Conservation (phyloP, 92 coral and sea anemone species). For the Porites rus region DNA sequence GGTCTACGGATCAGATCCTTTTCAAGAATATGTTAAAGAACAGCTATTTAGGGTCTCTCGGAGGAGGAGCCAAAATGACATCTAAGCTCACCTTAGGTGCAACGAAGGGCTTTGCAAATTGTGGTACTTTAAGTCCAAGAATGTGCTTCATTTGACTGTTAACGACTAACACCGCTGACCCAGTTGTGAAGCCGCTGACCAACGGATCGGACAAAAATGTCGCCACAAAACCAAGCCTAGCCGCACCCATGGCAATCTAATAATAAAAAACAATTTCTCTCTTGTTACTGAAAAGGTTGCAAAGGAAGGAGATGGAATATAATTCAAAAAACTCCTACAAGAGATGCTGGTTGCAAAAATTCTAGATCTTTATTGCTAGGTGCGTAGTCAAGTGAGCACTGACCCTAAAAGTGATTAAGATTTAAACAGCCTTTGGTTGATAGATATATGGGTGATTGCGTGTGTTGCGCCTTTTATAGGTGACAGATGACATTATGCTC, state of each 20-base stretch:
- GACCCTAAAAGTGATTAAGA: no score
- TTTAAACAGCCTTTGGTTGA: no score
- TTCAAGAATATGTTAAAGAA: background rate
- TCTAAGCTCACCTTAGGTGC: constrained; percentile 71
- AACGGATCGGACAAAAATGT: constrained; percentile 87
- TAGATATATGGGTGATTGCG: no score
- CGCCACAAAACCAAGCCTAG: constrained; percentile 85
- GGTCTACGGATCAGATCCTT: background rate
- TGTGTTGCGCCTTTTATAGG: no score
- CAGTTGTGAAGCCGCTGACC: constrained; percentile 98
- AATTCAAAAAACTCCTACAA: no score
- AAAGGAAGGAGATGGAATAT: background rate
- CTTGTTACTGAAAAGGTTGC: background rate
- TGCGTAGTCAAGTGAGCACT: no score
- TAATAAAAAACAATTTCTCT: background rate
- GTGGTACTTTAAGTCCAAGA: constrained; percentile 80
- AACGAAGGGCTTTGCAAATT: constrained; percentile 65
- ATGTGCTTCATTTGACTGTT: constrained; percentile 86
- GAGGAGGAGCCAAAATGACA: background rate
- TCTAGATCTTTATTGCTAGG: no score
- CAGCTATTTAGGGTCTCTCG: background rate
- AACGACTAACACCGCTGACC: constrained; percentile 86
- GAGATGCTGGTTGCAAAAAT: no score
- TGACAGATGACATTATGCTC: no score
- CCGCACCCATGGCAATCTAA: constrained; percentile 88